A percentile compares a stretch with the other conserved stretches of the same genome.
These are phyloP conservation scores for Typhlomys cinereus DNA, from an alignment of 2,113 vertebrate species.

Conservation along the genomic window DNA sequence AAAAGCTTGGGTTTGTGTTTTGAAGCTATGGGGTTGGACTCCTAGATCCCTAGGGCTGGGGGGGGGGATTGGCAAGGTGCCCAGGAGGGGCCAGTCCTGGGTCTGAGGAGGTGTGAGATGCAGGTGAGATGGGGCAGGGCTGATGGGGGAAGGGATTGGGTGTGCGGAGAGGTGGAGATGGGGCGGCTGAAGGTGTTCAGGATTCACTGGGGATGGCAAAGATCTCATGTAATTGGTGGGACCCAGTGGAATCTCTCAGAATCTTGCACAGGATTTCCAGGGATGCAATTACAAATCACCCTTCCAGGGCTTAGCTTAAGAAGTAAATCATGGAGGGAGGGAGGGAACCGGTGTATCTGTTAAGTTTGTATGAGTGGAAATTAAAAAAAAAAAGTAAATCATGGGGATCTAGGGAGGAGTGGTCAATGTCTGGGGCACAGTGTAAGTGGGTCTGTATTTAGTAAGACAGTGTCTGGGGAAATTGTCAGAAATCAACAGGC, in stretches of 20 bases:
- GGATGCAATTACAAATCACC: background rate
- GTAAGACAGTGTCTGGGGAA: background rate
- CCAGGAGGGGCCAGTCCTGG: slow-evolving; percentile 51
- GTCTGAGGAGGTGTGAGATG: slow-evolving; percentile 58
- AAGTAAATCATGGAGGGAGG: background rate
- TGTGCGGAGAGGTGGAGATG: background rate
- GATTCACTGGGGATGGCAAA: background rate
- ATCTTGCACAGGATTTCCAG: background rate
- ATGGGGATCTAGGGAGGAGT: background rate
- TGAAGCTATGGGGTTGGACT: slow-evolving; percentile 8
- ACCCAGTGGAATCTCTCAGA: background rate
- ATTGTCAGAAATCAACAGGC: background rate
- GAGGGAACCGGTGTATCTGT: no score
- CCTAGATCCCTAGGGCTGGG: slow-evolving; percentile 10
- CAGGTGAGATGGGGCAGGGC: slow-evolving; percentile 30
- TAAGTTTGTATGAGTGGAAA: no score
- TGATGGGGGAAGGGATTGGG: background rate
- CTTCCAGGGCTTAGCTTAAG: background rate
- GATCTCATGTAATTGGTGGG: background rate
- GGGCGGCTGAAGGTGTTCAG: background rate
- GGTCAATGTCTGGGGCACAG: background rate
- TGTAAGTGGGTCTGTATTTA: background rate
- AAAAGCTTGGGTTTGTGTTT: background rate
- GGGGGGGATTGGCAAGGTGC: slow-evolving; percentile 44
- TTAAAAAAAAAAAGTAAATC: background rate